Base-by-base conservation (phyloP, 2,113 vertebrate species). In the Marmota monax region DNA sequence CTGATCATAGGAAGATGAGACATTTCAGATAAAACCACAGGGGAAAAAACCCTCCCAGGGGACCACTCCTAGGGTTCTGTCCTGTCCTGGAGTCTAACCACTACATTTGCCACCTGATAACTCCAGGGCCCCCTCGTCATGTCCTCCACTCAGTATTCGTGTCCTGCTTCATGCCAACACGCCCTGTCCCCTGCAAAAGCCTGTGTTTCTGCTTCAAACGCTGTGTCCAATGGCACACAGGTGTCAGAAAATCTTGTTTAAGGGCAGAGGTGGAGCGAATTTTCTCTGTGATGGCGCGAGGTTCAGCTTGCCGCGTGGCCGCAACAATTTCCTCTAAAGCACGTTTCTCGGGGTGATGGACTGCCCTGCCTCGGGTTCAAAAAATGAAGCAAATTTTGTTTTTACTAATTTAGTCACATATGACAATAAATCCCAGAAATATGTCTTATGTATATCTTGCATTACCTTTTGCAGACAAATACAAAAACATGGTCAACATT, bases 401-500 rank as follows among this genome's bases (percentile, higher is more conserved):
- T 97, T 96, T 45, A 6, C 97, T 98, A 98, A 98, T 98, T 98
- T 97, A 98, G 98, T 98, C 98, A 93, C 98, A 97, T 82, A 97
- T 86, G 7, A 96, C 97, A 97, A 98, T 98, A 98, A 98, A 97
- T 98, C 98, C 97, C 93, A 94, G 98, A 98, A 98, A 98, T 97
- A 98, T 98, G 98, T 98, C 98, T 98, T 97, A 92, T 91, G 97
- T 94, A 96, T 97, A 97, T 94, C 96, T 95, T 95, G 97, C 98
- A 98, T 98, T 98, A 98, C 98, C 98, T 98, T 98, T 97, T 95
- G 92, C 98, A 98, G 98, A 98, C 98, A 99, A 98, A 98, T 95
- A 98, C 98, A 98, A 98, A 97, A 98, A 98, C 98, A 98, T 98
- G 98, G 98, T 98, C 98, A 98, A 98, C 98, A 98, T 98, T 98